These are phyloP conservation scores for Hydrotaea diabolus DNA, from an alignment of 2,888 invertebrate species.

Conservation along the genomic window DNA sequence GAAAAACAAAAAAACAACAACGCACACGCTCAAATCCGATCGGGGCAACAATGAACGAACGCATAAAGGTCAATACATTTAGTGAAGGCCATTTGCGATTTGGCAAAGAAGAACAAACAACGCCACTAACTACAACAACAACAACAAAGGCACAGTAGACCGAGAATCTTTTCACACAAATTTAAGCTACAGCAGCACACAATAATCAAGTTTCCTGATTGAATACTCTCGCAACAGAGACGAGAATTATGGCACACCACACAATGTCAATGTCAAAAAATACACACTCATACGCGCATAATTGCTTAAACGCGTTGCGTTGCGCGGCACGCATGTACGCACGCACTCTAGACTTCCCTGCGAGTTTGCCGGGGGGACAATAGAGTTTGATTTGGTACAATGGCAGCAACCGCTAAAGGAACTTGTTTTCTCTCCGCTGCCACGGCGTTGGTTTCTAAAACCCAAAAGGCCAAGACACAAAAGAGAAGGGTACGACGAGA, in stretches of 20 bases:
- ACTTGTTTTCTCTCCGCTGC: no score
- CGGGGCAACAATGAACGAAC: conserved; percentile 37
- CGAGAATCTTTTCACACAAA: background rate
- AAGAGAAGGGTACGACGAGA: background rate
- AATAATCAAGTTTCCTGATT: conserved; percentile 9
- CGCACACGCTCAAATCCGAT: background rate
- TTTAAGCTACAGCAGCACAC: background rate
- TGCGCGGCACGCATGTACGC: no score
- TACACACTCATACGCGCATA: no score
- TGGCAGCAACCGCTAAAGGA: background rate
- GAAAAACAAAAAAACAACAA: no score
- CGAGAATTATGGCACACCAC: background rate
- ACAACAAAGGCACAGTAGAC: background rate
- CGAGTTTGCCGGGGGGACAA: background rate
- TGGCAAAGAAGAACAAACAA: no score
- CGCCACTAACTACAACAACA: background rate
- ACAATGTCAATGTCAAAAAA: no score
- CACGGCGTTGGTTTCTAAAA: no score
- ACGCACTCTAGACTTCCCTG: background rate
- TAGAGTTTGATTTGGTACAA: background rate
- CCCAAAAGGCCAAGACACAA: background rate
- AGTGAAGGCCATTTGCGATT: conserved; percentile 74
- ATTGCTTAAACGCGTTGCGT: no score
- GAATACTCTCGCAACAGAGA: background rate
- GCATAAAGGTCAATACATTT: conserved; percentile 78